Conservation (phyloP, 1,140 invertebrate genomes). For the Drosophila bocki region DNA sequence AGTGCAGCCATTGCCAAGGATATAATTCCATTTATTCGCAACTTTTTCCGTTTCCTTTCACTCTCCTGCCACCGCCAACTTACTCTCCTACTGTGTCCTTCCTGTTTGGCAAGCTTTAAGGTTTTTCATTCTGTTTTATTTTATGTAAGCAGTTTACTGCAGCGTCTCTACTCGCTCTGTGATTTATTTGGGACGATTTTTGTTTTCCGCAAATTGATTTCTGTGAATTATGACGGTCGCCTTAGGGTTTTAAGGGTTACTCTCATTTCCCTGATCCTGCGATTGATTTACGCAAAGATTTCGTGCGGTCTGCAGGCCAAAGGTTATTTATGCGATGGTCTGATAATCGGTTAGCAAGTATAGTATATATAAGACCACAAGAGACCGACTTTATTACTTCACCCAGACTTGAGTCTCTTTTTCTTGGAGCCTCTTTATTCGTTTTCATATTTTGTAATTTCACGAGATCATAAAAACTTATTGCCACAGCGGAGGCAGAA, state of each 20-base stretch:
- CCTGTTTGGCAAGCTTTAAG: conserved; percentile 41
- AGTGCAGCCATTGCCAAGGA: conserved; percentile 48
- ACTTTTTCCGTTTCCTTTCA: conserved; percentile 44
- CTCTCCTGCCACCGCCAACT: conserved; percentile 1
- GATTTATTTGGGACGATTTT: conserved; percentile 45
- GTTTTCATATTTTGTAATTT: conserved; percentile 58
- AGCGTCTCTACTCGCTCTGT: neutral
- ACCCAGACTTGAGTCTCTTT: conserved; percentile 25
- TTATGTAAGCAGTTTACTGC: conserved; percentile 43
- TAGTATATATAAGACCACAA: neutral
- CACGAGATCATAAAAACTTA: conserved; percentile 65
- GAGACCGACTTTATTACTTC: conserved; percentile 24
- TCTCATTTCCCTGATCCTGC: neutral
- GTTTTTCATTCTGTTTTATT: conserved; percentile 17
- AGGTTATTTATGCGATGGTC: conserved; percentile 35
- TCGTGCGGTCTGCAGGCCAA: conserved; percentile 14
- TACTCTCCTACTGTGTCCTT: neutral
- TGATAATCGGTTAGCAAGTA: conserved; percentile 26
- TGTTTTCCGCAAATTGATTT: conserved; percentile 49
- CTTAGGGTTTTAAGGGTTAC: conserved; percentile 7
- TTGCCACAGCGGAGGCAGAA: conserved; percentile 35
- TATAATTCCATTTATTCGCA: conserved; percentile 54
- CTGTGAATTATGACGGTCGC: conserved; percentile 45
- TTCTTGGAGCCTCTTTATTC: conserved; percentile 21
- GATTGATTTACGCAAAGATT: conserved; percentile 39